Conservation (phyloP, 2,113 vertebrate species). For the Forbesichthys agassizii region DNA sequence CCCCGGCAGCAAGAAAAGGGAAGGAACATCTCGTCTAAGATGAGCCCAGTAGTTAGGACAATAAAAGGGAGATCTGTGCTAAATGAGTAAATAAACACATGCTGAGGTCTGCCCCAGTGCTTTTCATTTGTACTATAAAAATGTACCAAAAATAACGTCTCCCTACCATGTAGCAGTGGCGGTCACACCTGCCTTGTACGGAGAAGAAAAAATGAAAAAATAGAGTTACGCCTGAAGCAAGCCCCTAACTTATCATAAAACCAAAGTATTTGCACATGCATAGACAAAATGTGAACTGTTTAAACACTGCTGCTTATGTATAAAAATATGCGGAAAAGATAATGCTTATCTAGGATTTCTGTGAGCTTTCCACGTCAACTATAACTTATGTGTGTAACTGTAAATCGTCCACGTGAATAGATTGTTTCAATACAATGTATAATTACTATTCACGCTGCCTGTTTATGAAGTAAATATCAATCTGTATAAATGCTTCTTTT, state of each 20-base stretch:
- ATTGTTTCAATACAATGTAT: neutral
- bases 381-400: no score
- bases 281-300: slow-evolving; percentile 9
- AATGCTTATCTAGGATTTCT: neutral
- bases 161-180: slow-evolving; percentile 28
- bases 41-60: slow-evolving; percentile 43
- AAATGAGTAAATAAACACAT: slow-evolving; percentile 49
- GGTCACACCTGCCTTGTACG: slow-evolving; percentile 66
- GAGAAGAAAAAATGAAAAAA: slow-evolving; percentile 71
- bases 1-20: slow-evolving; percentile 27
- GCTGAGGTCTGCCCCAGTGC: slow-evolving; percentile 27
- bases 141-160: slow-evolving; percentile 16
- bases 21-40: slow-evolving; percentile 41
- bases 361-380: neutral
- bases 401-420: no score
- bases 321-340: neutral
- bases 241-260: slow-evolving; percentile 63
- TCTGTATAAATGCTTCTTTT: slow-evolving; percentile 52
- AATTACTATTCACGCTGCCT: slow-evolving; percentile 16
- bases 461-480: slow-evolving; percentile 52
- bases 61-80: slow-evolving; percentile 44
- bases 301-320: slow-evolving; percentile 19
- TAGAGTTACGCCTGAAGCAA: slow-evolving; percentile 50
- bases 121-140: slow-evolving; percentile 39
- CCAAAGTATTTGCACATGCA: slow-evolving; percentile 71